Percentiles rank a stretch among this genome's conserved stretches.
These are phyloP conservation scores for Crotalus viridis DNA, from an alignment of 2,113 vertebrate genomes.

Conservation along the genomic window DNA sequence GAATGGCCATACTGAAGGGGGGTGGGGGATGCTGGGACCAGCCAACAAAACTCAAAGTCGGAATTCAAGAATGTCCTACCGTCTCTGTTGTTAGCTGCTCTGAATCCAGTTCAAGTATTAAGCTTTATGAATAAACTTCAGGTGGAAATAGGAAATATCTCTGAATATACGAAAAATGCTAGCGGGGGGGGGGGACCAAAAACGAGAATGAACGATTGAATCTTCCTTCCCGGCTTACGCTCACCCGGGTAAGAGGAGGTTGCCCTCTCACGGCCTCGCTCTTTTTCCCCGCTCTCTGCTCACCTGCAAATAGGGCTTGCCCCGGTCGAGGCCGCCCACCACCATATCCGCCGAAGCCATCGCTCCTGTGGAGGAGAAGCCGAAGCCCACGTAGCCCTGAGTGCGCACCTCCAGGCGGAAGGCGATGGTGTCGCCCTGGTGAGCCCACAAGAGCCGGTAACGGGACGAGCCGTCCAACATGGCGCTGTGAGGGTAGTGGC, in stretches of 20 bases:
- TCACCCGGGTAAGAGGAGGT: too few species aligned
- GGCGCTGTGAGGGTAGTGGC: slow-evolving; percentile 66
- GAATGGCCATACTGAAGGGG: too few species aligned
- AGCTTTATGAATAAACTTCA: neutral
- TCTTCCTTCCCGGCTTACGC: neutral
- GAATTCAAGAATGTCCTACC: neutral
- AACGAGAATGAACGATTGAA: neutral
- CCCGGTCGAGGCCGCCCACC: slow-evolving; percentile 79
- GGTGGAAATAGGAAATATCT: neutral
- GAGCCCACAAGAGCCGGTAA: slow-evolving; percentile 76
- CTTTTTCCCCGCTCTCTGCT: neutral
- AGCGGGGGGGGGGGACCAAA: neutral
- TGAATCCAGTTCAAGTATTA: neutral
- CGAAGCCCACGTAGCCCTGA: slow-evolving; percentile 83
- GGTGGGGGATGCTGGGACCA: neutral
- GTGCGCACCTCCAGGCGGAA: slow-evolving; percentile 81
- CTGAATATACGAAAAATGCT: neutral
- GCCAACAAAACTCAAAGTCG: neutral
- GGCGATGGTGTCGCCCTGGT: slow-evolving; percentile 64
- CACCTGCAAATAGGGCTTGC: slow-evolving; percentile 83
- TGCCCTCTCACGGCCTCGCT: too few species aligned
- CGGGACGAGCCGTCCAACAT: slow-evolving; percentile 74
- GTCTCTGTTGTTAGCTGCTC: neutral
- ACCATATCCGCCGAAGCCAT: slow-evolving; percentile 83
- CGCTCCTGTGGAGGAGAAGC: slow-evolving; percentile 79